A percentile compares a stretch with the other conserved stretches of the same genome.
Conservation (phyloP, 2,888 invertebrate species). For the Pyrochroa serraticornis region DNA sequence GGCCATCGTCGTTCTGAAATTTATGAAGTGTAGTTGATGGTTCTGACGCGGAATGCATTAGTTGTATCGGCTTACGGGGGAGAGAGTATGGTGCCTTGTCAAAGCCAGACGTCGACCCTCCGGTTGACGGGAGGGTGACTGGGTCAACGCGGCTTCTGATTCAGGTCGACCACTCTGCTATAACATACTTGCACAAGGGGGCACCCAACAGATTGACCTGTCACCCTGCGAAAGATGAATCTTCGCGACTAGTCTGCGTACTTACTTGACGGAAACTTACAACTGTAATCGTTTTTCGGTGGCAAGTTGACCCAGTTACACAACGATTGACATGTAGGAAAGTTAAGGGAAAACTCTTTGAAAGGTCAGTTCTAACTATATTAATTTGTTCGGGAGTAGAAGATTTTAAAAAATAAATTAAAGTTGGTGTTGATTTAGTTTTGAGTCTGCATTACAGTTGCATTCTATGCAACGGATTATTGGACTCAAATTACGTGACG, state of each 20-base stretch:
- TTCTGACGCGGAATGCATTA: constrained; percentile 16
- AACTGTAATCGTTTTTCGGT: constrained; percentile 19
- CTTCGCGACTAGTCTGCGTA: constrained; percentile 1
- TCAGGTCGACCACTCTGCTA: constrained; percentile 16
- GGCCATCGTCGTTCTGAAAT: constrained; percentile 1
- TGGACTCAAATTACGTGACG: no score
- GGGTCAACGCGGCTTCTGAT: constrained; percentile 20
- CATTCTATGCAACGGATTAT: no score
- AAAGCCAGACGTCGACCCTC: constrained; percentile 12
- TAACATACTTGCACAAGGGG: constrained; percentile 13
- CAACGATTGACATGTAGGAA: no score
- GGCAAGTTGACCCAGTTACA: not conserved
- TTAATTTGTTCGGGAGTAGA: no score
- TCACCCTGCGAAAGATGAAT: constrained; percentile 36
- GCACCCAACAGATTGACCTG: constrained; percentile 39
- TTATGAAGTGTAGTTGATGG: constrained; percentile 15
- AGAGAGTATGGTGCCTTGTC: constrained; percentile 1
- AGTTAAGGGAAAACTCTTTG: no score
- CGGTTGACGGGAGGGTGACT: constrained; percentile 13
- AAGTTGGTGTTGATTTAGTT: no score
- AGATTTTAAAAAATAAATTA: no score
- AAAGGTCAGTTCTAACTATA: no score
- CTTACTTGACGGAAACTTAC: constrained; percentile 15
- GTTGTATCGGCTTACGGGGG: constrained; percentile 8
- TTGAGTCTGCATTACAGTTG: no score